These are phyloP conservation scores for Cuniculus paca DNA, from an alignment of 2,797 vertebrate species.

Conservation along the genomic window DNA sequence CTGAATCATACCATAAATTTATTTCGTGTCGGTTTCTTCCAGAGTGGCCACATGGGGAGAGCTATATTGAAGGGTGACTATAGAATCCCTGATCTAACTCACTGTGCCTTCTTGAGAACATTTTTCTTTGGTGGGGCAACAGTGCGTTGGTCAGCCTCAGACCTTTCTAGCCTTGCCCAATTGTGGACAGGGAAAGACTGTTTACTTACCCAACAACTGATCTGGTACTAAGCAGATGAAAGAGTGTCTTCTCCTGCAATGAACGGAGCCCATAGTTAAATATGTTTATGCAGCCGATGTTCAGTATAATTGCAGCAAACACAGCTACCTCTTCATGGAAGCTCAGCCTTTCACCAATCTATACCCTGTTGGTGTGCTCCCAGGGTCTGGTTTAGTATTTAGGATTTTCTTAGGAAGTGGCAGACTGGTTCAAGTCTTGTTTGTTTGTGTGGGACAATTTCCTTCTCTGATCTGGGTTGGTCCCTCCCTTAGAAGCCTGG, in stretches of 20 bases:
- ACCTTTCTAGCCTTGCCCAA: neutral
- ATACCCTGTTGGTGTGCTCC: neutral
- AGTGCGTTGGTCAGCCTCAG: neutral
- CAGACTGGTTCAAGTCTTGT: neutral
- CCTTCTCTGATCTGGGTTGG: neutral
- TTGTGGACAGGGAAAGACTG: neutral
- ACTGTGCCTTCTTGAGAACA: neutral
- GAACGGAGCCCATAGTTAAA: neutral
- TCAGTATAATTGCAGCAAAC: neutral
- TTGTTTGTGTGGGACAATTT: neutral
- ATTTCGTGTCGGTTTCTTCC: conserved; percentile 8
- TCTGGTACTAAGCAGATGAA: neutral
- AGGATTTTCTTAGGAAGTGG: neutral
- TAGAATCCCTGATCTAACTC: neutral
- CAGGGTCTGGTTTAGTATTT: neutral
- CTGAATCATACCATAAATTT: neutral
- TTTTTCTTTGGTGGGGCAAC: neutral
- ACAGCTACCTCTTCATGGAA: neutral
- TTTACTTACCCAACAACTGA: neutral
- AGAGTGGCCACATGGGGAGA: neutral
- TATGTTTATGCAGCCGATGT: neutral
- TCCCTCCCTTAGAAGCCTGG: neutral
- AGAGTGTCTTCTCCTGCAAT: neutral
- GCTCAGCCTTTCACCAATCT: neutral
- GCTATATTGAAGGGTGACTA: neutral